phyloP scores from a whole-genome alignment of 2,797 vertebrate species.

The Takifugu rubripes region DNA sequence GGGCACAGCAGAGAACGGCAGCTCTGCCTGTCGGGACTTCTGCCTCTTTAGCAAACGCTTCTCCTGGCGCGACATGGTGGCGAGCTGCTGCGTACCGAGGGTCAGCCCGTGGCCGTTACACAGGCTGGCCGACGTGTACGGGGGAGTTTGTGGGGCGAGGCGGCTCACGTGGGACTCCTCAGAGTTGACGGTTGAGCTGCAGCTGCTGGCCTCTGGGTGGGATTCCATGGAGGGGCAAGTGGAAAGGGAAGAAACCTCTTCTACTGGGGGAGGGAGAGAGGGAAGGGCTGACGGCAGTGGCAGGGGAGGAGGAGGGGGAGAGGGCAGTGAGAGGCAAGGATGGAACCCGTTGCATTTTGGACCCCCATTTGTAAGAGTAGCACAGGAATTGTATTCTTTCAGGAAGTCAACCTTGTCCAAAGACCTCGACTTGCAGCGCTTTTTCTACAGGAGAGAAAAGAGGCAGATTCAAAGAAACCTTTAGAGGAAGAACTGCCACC shows the following conservation, averaged over 20 bases:
- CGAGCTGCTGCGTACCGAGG: constrained; percentile 70
- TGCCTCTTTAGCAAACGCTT: constrained; percentile 88
- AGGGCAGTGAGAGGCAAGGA: constrained; percentile 74
- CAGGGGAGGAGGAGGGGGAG: constrained; percentile 26
- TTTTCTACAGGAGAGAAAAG: constrained; percentile 78
- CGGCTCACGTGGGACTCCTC: constrained; percentile 89
- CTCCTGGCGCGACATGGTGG: constrained; percentile 84
- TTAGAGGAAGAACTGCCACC: not conserved
- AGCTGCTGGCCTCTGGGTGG: constrained; percentile 85
- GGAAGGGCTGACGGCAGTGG: constrained; percentile 67
- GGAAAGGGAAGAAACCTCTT: constrained; percentile 71
- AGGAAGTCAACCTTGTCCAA: constrained; percentile 87
- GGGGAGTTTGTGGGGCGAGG: constrained; percentile 78
- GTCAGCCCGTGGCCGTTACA: constrained; percentile 81
- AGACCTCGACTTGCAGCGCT: constrained; percentile 89
- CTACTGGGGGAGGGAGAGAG: constrained; percentile 34
- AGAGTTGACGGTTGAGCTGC: constrained; percentile 86
- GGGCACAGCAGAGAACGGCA: constrained; percentile 73
- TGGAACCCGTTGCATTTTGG: constrained; percentile 81
- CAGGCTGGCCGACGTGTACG: constrained; percentile 66
- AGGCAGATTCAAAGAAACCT: constrained; percentile 5
- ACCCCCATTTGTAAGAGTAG: constrained; percentile 76
- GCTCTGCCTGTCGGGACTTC: constrained; percentile 78
- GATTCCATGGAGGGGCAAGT: constrained; percentile 79
- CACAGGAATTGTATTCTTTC: constrained; percentile 70